These are phyloP conservation scores for Tyrannus savana DNA, from an alignment of 2,113 vertebrate species.

Conservation along the genomic window DNA sequence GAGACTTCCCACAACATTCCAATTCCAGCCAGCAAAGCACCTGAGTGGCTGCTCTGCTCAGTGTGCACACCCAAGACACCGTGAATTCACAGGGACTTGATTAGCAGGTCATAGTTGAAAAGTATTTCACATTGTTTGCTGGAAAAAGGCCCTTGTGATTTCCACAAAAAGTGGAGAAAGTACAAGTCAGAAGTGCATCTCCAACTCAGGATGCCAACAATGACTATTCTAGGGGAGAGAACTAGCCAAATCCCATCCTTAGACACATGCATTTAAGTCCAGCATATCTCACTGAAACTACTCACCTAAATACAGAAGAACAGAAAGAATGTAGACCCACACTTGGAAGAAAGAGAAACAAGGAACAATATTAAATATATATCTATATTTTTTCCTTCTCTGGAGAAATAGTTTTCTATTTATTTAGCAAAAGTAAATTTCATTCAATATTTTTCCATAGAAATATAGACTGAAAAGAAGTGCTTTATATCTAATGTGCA, in stretches of 20 bases:
- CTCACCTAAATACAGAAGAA: neutral
- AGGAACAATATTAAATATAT: conserved; percentile 26
- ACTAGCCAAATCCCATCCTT: neutral
- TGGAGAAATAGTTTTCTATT: conserved; percentile 24
- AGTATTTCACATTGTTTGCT: neutral
- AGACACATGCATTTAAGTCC: neutral
- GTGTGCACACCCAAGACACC: neutral
- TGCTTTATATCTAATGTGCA: conserved; percentile 24
- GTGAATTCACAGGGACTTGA: neutral
- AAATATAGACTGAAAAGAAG: conserved; percentile 69
- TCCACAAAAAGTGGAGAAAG: neutral
- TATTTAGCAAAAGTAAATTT: conserved; percentile 63
- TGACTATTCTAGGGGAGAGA: neutral
- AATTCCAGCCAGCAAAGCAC: neutral
- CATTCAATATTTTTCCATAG: conserved; percentile 17
- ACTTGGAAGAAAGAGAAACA: conserved; percentile 25
- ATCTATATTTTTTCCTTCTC: neutral
- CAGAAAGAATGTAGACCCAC: neutral
- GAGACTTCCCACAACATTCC: neutral
- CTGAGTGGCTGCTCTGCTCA: neutral
- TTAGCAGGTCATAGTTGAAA: neutral
- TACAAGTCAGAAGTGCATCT: neutral
- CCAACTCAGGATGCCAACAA: neutral
- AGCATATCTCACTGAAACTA: neutral
- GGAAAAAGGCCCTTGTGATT: neutral